These are phyloP conservation scores for Pimephales promelas DNA, from an alignment of 2,113 vertebrate species.

Conservation along the genomic window DNA sequence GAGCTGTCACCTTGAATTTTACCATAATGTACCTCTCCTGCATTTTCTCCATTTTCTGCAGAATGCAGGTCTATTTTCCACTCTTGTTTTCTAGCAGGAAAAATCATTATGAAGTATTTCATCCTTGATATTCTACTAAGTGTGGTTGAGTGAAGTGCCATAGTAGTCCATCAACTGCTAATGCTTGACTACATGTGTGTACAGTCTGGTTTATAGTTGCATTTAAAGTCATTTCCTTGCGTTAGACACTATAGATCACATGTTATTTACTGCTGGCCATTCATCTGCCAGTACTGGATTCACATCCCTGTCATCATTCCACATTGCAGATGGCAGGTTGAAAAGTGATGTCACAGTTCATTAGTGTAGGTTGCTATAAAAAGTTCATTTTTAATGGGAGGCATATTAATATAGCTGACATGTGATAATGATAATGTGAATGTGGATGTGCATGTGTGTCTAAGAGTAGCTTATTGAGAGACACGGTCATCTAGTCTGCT, in stretches of 20 bases:
- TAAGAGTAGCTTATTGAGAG: slow-evolving; percentile 1
- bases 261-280: slow-evolving; percentile 1
- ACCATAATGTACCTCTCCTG: neutral
- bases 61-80: neutral
- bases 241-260: neutral
- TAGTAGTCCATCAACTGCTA: neutral
- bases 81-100: neutral
- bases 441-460: slow-evolving; percentile 19
- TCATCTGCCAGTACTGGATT: neutral
- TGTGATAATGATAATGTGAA: neutral
- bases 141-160: neutral
- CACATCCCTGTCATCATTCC: neutral
- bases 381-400: neutral
- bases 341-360: neutral
- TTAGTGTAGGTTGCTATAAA: slow-evolving; percentile 7
- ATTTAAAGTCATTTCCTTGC: neutral
- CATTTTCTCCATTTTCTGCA: neutral
- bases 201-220: neutral
- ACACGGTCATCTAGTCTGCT: neutral
- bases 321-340: neutral
- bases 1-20: neutral
- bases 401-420: neutral
- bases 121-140: neutral
- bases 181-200: neutral
- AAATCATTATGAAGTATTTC: neutral